Base-by-base conservation (phyloP, 2,113 vertebrate species). In the Isurus oxyrinchus region DNA sequence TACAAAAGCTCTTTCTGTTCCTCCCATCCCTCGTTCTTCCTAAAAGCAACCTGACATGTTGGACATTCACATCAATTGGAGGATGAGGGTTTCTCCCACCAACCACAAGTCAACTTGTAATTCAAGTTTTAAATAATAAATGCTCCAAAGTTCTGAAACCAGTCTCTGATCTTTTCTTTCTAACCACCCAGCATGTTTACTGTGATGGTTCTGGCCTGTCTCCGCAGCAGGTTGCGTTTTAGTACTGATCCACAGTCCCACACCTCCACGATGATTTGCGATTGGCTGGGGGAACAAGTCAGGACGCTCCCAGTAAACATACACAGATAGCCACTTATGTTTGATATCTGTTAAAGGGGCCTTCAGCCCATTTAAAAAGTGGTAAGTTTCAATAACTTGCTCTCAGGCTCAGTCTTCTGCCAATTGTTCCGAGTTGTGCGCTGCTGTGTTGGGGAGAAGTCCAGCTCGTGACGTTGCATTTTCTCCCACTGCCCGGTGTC, bases 311-410 rank as follows among this genome's bases (percentile, higher is more conserved):
- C 67, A 95, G 66, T 72, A 95, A 95, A 95, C 63, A 53, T 72
- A 72, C 27, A 16, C 94, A 72, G 23, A 76, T 44, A 53, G 49
- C 67, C 66, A 55, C 94, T 76, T 95, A 49, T 72, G 40, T 95
- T 95, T 95, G 61, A 40, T 95, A 95, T 95, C 94, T 95, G 67
- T 76, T 95, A 95, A 95, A 95, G 94, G 94, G 67, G 94, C 66
- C 94, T 95, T 72, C 94, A 95, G 66, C 49, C 94, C 67, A 72
- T 95, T 95, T 95, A 55, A 95, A 72, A 95, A 95, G 94, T 72
- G 94, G 94, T 95, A 95, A 72, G 94, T 95, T 95, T 95, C 94
- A 76, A 76, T 69, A 95, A 25, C 94, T 95, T 95, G 94, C 94
- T 95, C 44, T 95, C 94, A 95, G 66, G 66, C 27, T 27, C 94